Conservation (phyloP, 2,797 vertebrate species). For the Poeciliopsis presidionis region DNA sequence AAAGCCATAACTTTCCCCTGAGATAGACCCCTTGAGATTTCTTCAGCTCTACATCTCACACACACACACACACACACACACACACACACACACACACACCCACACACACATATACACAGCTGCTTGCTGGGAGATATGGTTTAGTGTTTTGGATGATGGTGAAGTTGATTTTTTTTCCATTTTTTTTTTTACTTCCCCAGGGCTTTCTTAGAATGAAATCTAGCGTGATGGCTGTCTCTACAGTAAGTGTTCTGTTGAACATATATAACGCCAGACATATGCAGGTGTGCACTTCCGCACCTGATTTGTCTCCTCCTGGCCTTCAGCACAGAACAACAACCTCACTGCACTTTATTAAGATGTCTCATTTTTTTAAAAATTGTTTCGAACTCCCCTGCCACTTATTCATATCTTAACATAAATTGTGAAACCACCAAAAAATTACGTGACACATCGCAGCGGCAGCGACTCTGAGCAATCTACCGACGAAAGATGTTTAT, state of each 20-base stretch:
- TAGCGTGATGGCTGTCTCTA: slow-evolving; percentile 71
- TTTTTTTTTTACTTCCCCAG: slow-evolving; percentile 40
- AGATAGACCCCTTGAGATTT: slow-evolving; percentile 59
- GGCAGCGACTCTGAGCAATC: slow-evolving; percentile 21
- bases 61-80: background rate
- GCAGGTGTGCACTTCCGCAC: slow-evolving; percentile 23
- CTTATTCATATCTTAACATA: slow-evolving; percentile 9
- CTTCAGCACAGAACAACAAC: slow-evolving; percentile 19
- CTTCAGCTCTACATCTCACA: slow-evolving; percentile 28
- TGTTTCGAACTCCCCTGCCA: slow-evolving; percentile 10
- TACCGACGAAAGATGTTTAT: slow-evolving; percentile 43
- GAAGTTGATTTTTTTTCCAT: slow-evolving; percentile 50
- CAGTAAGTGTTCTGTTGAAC: slow-evolving; percentile 60
- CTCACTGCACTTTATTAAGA: slow-evolving; percentile 29
- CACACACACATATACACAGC: background rate
- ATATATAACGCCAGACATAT: slow-evolving; percentile 43
- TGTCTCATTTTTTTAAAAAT: slow-evolving; percentile 11
- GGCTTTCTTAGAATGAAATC: slow-evolving; percentile 71
- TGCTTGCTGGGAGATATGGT: slow-evolving; percentile 19
- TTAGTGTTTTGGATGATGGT: slow-evolving; percentile 44
- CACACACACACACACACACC: too few relatives aligned
- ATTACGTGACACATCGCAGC: slow-evolving; percentile 10
- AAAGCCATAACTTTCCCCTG: slow-evolving; percentile 53
- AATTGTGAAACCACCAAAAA: slow-evolving; percentile 21
- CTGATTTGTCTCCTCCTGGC: background rate